phyloP scores from a whole-genome alignment of 23 tunicate genomes.

The Trididemnum miniatum region DNA sequence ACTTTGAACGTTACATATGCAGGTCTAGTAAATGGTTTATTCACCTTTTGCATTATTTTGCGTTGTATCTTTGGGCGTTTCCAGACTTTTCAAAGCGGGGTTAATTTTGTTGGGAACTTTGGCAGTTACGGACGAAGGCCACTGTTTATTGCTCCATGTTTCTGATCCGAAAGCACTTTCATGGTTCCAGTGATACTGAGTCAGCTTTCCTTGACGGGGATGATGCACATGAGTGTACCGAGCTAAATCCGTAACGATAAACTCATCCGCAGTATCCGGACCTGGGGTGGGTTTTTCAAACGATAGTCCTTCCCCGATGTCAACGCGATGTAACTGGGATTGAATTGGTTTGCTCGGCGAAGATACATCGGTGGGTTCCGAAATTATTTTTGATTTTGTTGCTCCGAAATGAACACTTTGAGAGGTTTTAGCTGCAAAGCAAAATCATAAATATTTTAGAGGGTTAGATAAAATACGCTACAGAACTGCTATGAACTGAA shows the following conservation, averaged over 20 bases:
- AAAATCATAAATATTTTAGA: no score
- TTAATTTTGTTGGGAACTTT: slow-evolving; percentile 21
- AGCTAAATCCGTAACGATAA: slow-evolving; percentile 41
- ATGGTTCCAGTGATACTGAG: slow-evolving; percentile 61
- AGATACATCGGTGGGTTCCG: not conserved
- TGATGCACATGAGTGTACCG: slow-evolving; percentile 63
- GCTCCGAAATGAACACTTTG: not conserved
- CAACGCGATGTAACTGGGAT: slow-evolving; percentile 38
- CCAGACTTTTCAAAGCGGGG: not conserved
- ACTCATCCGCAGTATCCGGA: slow-evolving; percentile 26
- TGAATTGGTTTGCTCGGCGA: not conserved
- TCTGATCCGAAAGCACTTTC: slow-evolving; percentile 15
- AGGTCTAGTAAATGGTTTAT: no score
- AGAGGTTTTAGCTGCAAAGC: slow-evolving; percentile 12
- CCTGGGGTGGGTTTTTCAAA: slow-evolving; percentile 19
- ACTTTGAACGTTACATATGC: no score
- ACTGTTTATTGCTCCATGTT: slow-evolving; percentile 14
- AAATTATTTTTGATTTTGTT: not conserved
- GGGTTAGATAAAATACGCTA: no score
- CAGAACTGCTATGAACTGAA: no score
- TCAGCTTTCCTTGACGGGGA: slow-evolving; percentile 17
- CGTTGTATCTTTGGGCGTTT: slow-evolving; percentile 10
- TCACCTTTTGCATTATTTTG: no score
- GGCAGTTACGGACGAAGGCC: slow-evolving; percentile 12
- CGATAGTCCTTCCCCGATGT: slow-evolving; percentile 62